These are phyloP conservation scores for Agrotis clavis DNA, from an alignment of 2,888 invertebrate species.

Conservation along the genomic window DNA sequence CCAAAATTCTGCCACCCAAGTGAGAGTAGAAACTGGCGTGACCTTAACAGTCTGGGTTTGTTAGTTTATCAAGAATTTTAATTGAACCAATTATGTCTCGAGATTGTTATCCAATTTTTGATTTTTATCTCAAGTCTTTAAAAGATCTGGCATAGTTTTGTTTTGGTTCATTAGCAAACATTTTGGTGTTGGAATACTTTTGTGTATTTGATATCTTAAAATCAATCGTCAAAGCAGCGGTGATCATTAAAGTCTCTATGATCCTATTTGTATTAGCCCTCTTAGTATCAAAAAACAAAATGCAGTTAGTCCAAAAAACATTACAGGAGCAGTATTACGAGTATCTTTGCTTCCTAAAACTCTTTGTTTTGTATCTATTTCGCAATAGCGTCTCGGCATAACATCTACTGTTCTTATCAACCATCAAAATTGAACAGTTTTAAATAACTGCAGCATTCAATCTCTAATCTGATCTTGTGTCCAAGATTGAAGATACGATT, in stretches of 20 bases:
- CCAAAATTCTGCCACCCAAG: conserved; percentile 9
- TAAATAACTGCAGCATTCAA: conserved; percentile 25
- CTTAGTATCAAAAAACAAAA: no score
- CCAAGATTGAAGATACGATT: conserved; percentile 10
- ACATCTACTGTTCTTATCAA: conserved; percentile 8
- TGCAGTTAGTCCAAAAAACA: no score
- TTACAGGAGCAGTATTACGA: no score
- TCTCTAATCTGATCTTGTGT: conserved; percentile 36
- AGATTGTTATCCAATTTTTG: conserved; percentile 38
- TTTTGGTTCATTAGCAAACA: not conserved
- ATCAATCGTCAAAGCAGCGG: no score
- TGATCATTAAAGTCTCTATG: no score
- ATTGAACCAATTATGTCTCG: conserved; percentile 45
- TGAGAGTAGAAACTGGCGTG: conserved; percentile 21
- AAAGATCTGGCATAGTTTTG: conserved; percentile 11
- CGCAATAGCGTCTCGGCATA: conserved; percentile 22
- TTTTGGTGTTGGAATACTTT: no score
- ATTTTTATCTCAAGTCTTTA: conserved; percentile 38
- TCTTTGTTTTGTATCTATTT: conserved; percentile 8
- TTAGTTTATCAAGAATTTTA: conserved; percentile 52
- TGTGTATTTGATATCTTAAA: not conserved
- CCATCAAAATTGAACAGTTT: conserved; percentile 28
- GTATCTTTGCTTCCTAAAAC: not conserved
- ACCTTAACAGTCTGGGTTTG: conserved; percentile 22
- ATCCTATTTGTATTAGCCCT: not conserved